phyloP scores from a whole-genome alignment of 2,113 vertebrate species.

The Forbesichthys agassizii region DNA sequence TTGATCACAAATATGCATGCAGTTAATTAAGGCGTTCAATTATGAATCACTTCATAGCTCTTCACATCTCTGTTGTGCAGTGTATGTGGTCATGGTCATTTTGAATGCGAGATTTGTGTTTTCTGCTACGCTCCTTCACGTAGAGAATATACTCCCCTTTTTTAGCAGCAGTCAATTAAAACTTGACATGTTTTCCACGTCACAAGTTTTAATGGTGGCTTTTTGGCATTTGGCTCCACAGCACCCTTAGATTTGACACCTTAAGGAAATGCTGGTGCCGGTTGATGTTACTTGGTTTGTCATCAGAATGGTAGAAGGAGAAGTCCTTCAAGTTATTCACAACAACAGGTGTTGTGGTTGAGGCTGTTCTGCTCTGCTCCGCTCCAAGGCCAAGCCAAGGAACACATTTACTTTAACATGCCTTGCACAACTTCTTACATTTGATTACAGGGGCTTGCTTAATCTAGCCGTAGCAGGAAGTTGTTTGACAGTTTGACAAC shows the following conservation, averaged over 20 bases:
- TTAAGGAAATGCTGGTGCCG: neutral
- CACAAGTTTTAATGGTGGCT: neutral
- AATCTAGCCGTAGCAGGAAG: conserved; percentile 16
- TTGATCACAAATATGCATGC: conserved; percentile 1
- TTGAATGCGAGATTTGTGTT: too few species aligned
- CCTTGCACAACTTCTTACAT: conserved; percentile 28
- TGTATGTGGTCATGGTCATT: conserved; percentile 7
- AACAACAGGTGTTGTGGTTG: conserved; percentile 44
- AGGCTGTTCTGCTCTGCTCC: neutral
- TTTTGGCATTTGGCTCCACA: neutral
- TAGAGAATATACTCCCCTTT: too few species aligned
- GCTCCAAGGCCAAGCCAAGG: conserved; percentile 4
- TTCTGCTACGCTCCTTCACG: too few species aligned
- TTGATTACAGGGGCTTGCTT: conserved; percentile 44
- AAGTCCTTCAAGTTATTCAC: conserved; percentile 20
- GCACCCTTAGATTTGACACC: neutral
- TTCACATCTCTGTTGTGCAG: neutral
- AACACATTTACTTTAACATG: conserved; percentile 29
- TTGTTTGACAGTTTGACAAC: neutral
- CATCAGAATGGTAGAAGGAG: conserved; percentile 21
- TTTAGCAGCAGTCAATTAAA: too few species aligned
- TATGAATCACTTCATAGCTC: neutral
- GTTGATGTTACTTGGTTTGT: neutral
- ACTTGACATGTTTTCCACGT: neutral
- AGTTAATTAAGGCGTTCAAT: conserved; percentile 13